These are phyloP conservation scores for Galemys pyrenaicus DNA, from an alignment of 2,113 vertebrate species.

Conservation along the genomic window DNA sequence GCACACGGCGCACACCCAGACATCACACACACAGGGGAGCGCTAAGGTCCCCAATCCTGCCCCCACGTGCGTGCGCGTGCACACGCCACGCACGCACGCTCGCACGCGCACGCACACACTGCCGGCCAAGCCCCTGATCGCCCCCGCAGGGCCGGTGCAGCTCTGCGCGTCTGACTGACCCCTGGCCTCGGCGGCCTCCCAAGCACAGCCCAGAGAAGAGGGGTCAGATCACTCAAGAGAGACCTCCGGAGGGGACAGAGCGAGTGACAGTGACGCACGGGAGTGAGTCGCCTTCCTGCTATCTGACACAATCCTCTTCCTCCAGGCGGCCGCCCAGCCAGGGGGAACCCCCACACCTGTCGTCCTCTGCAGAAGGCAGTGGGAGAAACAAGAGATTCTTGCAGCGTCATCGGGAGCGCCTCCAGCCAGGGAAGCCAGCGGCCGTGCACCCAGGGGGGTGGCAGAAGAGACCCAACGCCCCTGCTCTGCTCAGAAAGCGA, in stretches of 20 bases:
- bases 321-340: accelerated
- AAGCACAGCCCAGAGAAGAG: neutral
- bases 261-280: neutral
- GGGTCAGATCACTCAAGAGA: neutral
- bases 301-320: neutral
- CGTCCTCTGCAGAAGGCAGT: neutral
- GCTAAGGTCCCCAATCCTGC: neutral
- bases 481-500: no score
- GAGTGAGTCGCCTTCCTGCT: neutral
- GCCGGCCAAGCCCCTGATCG: neutral
- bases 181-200: neutral
- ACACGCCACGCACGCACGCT: neutral
- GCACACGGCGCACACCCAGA: neutral
- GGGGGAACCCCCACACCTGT: neutral
- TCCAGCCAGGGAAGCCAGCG: neutral
- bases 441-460: neutral
- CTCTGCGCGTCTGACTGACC: no score
- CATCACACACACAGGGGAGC: neutral
- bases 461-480: neutral
- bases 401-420: neutral
- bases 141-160: no score
- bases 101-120: neutral
- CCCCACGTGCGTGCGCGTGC: no score
- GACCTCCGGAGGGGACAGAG: neutral
- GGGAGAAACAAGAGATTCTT: neutral